phyloP scores from a whole-genome alignment of 2,113 vertebrate species.

The Apus apus region DNA sequence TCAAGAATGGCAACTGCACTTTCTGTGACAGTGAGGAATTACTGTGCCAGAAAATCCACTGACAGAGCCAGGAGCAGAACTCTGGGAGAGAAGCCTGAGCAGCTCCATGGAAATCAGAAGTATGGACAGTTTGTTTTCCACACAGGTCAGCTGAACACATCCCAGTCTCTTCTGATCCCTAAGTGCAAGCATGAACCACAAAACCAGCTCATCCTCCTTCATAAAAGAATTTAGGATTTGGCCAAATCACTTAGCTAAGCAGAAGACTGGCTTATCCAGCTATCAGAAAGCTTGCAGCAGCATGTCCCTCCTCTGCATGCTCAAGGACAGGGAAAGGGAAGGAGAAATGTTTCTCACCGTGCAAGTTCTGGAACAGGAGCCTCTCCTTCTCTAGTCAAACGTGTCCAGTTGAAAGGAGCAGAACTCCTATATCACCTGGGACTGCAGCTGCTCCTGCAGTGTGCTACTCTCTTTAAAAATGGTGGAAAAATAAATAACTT shows the following conservation, averaged over 20 bases:
- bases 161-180: background rate
- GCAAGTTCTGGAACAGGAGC: background rate
- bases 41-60: background rate
- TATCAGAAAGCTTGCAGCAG: background rate
- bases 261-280: background rate
- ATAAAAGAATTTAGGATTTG: background rate
- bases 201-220: background rate
- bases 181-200: background rate
- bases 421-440: background rate
- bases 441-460: background rate
- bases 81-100: background rate
- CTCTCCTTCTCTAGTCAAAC: background rate
- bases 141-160: background rate
- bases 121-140: background rate
- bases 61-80: background rate
- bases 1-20: constrained; percentile 33
- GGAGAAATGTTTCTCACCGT: background rate
- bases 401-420: background rate
- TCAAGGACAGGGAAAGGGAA: background rate
- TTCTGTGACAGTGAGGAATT: background rate
- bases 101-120: background rate
- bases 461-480: background rate
- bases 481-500: background rate
- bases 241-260: background rate
- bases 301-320: background rate